phyloP scores from a whole-genome alignment of 2,797 vertebrate species.

The Sebastiscus tertius region DNA sequence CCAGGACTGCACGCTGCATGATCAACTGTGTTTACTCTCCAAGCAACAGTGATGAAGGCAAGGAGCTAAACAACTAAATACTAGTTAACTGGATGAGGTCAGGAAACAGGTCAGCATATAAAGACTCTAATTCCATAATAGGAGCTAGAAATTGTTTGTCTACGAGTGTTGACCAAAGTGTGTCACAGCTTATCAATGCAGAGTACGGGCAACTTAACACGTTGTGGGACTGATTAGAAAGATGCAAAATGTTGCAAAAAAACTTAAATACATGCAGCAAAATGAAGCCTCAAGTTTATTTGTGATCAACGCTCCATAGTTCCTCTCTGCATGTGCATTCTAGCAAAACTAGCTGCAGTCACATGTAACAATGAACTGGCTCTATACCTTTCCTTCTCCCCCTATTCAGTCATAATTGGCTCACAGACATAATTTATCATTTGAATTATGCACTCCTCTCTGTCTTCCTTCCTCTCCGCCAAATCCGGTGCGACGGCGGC shows the following conservation, averaged over 20 bases:
- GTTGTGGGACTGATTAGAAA: not conserved
- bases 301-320: not conserved
- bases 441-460: conserved; percentile 42
- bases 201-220: not conserved
- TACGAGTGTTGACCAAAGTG: not conserved
- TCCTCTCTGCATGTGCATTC: not conserved
- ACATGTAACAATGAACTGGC: not conserved
- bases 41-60: conserved; percentile 10
- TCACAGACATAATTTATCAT: conserved; percentile 49
- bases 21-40: conserved; percentile 1
- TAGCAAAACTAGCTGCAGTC: not conserved
- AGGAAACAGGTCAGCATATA: not conserved
- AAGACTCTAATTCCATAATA: conserved; percentile 9
- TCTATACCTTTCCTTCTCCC: not conserved
- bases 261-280: not conserved
- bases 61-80: not conserved
- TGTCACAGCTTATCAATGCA: not conserved
- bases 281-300: not conserved
- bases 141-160: not conserved
- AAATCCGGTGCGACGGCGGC: not conserved
- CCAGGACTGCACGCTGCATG: not conserved
- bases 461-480: conserved; percentile 19
- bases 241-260: too few relatives aligned
- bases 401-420: conserved; percentile 38
- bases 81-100: not conserved